Evolutionary conservation across 2,888 invertebrate species (phyloP), one percentile per base, ranked within the genome.

Genomic region (Lydus trimaculatus): DNA sequence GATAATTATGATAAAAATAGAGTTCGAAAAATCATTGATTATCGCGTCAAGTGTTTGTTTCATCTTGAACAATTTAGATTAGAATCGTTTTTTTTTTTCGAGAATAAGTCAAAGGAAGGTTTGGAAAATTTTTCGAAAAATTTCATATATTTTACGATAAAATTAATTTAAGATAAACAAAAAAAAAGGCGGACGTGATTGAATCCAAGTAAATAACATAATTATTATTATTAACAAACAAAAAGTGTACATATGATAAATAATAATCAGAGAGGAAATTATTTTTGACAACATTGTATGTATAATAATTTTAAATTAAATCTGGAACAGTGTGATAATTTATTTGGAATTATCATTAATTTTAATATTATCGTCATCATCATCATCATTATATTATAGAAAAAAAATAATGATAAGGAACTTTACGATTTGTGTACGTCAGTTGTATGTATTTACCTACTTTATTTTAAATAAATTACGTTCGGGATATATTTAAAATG

Each of bases 181-280:
- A 28, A 56, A 48, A 20, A 13, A 56, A 28, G 56, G 56, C 56
- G 56, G 56, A 56, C 56, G 56, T 56, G 56, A 56, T 56, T 56
- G 25, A 15, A 56, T n/a, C 15, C 56, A 56, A 56, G 56, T 56
- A 56, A 23, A 56, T 25, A 25, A 23, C 25, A 6, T 23, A 5
- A 52, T 3, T 20, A 17, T 6, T 48, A 48, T 23, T 11, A 13
- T 28, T 4, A 7, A 56, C 7, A 28, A 56, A 56, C 25, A 28
- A 28, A 56, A 56, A 23, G 1, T 11, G 11, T 36, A 52, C 17
- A n/a, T n/a, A n/a, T 25, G 23, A 56, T 52, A 25, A 48, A 25
- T 4, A 7, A 48, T 25, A 25, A 56, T 25, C n/a, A 56, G 3
- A 48, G n/a, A 56, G 56, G 25, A 56, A 56, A 56, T 25, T 25